Conservation (phyloP, 2,113 vertebrate species). For the Rattus rattus region DNA sequence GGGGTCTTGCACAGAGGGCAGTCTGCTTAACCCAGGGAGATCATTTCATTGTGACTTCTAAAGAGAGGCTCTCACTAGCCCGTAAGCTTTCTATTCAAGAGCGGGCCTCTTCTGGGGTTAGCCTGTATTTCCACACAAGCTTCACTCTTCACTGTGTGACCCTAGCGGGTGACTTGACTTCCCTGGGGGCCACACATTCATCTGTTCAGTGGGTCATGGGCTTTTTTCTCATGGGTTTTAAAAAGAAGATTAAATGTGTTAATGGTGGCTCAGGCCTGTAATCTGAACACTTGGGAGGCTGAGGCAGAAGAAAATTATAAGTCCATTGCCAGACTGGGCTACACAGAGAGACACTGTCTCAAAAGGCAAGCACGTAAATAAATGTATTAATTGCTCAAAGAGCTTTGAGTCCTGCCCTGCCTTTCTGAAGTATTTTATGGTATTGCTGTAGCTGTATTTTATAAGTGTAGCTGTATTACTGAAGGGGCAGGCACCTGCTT, state of each 20-base stretch:
- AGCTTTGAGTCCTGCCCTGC: not conserved
- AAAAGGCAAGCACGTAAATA: not conserved
- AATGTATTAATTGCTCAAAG: not conserved
- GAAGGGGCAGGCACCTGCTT: not conserved
- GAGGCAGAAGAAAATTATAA: not conserved
- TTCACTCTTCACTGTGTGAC: rapidly evolving
- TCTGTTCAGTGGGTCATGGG: not conserved
- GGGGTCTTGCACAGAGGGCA: not conserved
- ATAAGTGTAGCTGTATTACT: too few relatives aligned
- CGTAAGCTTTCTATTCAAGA: not conserved
- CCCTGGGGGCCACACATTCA: not conserved
- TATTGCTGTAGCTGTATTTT: not conserved
- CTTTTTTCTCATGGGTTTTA: not conserved
- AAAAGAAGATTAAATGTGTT: not conserved
- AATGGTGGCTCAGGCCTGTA: not conserved
- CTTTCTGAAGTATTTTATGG: not conserved
- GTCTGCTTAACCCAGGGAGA: not conserved
- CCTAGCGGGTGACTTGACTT: not conserved
- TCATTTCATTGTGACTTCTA: not conserved
- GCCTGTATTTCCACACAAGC: rapidly evolving
- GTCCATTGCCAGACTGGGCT: not conserved
- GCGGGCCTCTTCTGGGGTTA: rapidly evolving
- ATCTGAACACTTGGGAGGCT: not conserved
- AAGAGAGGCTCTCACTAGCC: not conserved
- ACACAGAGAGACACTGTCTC: not conserved